Evolutionary conservation across 2,113 vertebrate species (phyloP).

Genomic region (Hippocampus zosterae): DNA sequence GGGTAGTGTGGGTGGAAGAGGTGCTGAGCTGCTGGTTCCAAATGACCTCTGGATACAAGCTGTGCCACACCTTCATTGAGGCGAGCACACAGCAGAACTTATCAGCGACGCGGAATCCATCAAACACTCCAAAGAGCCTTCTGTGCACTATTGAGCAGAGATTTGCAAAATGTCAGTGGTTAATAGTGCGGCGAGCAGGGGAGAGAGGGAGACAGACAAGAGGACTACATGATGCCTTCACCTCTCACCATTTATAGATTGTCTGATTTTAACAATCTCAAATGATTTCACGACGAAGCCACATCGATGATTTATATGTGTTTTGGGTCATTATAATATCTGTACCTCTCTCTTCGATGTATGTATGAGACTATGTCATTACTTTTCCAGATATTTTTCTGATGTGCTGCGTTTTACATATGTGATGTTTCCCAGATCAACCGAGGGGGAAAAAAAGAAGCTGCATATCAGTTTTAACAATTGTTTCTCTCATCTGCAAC

Average conservation of each 20-base stretch:
- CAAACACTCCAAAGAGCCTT: slow-evolving; percentile 36
- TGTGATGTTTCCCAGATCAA: background rate
- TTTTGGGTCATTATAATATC: background rate
- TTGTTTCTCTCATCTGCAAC: slow-evolving; percentile 20
- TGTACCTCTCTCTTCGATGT: background rate
- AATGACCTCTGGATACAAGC: slow-evolving; percentile 15
- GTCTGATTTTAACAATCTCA: background rate
- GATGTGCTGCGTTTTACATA: slow-evolving; percentile 2
- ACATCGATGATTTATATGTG: slow-evolving; percentile 16
- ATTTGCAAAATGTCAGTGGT: slow-evolving; percentile 48
- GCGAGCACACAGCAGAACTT: slow-evolving; percentile 1
- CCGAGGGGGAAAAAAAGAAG: background rate
- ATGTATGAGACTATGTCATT: background rate
- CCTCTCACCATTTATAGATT: slow-evolving; percentile 2
- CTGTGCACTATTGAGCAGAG: slow-evolving; percentile 18
- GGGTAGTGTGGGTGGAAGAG: slow-evolving; percentile 35
- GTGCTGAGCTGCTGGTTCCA: slow-evolving; percentile 21
- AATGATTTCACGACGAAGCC: slow-evolving; percentile 12
- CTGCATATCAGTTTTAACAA: slow-evolving; percentile 1
- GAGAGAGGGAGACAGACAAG: slow-evolving; percentile 6
- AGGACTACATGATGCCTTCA: slow-evolving; percentile 16
- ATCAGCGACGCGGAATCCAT: slow-evolving; percentile 15
- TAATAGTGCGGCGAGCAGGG: slow-evolving; percentile 26
- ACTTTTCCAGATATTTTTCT: slow-evolving; percentile 2
- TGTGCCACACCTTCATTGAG: background rate